Evolutionary conservation across 2,113 vertebrate genomes (phyloP).

Genomic region (Alectura lathami): DNA sequence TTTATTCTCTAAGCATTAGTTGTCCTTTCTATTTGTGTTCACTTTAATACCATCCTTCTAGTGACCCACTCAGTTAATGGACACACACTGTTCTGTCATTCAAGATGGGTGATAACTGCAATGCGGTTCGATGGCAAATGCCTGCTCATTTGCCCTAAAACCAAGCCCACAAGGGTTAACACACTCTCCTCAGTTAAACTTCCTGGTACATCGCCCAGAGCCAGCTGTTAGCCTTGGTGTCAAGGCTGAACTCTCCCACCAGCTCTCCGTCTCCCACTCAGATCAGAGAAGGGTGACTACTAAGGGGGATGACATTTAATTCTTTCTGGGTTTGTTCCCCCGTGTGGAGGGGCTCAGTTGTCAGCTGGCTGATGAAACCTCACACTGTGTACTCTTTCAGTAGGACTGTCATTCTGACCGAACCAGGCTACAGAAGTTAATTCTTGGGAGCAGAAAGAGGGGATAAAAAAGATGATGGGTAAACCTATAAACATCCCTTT

Average conservation of each 20-base stretch:
- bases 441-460: neutral
- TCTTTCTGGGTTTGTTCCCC: neutral
- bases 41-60: neutral
- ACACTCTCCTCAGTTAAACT: neutral
- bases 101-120: neutral
- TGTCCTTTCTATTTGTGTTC: neutral
- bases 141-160: neutral
- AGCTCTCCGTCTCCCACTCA: neutral
- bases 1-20: slow-evolving; percentile 3
- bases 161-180: slow-evolving; percentile 8
- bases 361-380: neutral
- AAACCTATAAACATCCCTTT: neutral
- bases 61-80: neutral
- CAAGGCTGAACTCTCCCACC: neutral
- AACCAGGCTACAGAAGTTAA: neutral
- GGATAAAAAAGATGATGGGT: neutral
- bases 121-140: neutral
- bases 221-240: neutral
- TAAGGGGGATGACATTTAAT: neutral
- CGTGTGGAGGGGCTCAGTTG: neutral
- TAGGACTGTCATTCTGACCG: neutral
- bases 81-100: neutral
- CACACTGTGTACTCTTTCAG: neutral
- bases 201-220: neutral
- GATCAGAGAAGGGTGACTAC: neutral